Evolutionary conservation across 2,797 vertebrate genomes (phyloP).

Genomic region (Gymnothorax reevesii): DNA sequence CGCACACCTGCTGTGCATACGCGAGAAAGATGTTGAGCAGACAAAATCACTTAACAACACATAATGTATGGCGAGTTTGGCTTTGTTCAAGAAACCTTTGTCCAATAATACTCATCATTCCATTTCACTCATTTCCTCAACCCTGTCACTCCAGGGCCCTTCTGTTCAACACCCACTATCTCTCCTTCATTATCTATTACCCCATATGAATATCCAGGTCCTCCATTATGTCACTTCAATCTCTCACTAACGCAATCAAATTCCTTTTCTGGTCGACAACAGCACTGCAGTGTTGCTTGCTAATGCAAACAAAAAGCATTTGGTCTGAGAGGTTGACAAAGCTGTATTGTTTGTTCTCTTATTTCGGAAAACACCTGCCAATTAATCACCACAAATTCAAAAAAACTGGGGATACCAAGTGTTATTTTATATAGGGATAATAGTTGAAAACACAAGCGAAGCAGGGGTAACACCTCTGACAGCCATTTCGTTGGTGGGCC

Average conservation of each 20-base stretch:
- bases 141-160: neutral
- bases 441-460: neutral
- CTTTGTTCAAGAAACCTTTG: neutral
- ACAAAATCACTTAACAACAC: slow-evolving; percentile 1
- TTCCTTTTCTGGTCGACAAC: neutral
- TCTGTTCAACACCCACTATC: too few relatives aligned
- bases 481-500: neutral
- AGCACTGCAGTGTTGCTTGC: neutral
- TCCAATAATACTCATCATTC: neutral
- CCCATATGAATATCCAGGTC: neutral
- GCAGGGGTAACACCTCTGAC: neutral
- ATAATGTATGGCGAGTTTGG: neutral
- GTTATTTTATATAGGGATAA: neutral
- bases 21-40: neutral
- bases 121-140: neutral
- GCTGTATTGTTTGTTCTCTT: neutral
- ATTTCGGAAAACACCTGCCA: neutral
- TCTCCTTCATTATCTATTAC: neutral
- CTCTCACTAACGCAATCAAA: neutral
- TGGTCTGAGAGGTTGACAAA: neutral
- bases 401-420: neutral
- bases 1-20: neutral
- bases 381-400: neutral
- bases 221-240: neutral
- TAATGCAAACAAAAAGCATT: neutral